phyloP scores from a whole-genome alignment of 2,888 invertebrate genomes.

The Allophyes oxyacanthae region DNA sequence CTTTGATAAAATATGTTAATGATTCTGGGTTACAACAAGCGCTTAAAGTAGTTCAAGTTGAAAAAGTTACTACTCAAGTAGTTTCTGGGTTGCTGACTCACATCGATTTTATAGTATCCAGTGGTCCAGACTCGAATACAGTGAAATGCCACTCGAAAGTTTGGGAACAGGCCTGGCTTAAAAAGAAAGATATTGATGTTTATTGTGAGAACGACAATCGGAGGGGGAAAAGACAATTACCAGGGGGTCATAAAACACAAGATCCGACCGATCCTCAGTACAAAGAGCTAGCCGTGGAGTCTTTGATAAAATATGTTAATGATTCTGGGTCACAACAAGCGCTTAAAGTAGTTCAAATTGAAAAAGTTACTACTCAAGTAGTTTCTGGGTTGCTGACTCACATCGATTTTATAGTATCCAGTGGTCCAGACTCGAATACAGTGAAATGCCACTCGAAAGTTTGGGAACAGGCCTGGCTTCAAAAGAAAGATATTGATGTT shows the following conservation, averaged over 20 bases:
- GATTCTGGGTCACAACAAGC: constrained; percentile 16
- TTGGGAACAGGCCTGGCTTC: constrained; percentile 10
- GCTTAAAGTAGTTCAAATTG: constrained; percentile 38
- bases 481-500: constrained; percentile 51
- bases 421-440: neutral
- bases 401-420: constrained; percentile 35
- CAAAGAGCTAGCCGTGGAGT: constrained; percentile 51
- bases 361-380: constrained; percentile 54
- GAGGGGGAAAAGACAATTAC: neutral
- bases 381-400: constrained; percentile 55
- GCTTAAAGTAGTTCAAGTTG: constrained; percentile 39
- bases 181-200: constrained; percentile 52
- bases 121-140: neutral
- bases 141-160: constrained; percentile 17
- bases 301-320: constrained; percentile 47
- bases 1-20: constrained; percentile 50
- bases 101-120: constrained; percentile 35
- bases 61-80: constrained; percentile 54
- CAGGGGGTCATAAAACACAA: neutral
- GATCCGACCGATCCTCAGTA: constrained; percentile 34
- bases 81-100: constrained; percentile 56
- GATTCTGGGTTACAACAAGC: constrained; percentile 23
- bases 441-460: constrained; percentile 16
- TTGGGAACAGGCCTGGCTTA: constrained; percentile 14
- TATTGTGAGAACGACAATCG: constrained; percentile 59